Base-by-base conservation (phyloP, 1,140 invertebrate genomes). In the Triops cancriformis region DNA sequence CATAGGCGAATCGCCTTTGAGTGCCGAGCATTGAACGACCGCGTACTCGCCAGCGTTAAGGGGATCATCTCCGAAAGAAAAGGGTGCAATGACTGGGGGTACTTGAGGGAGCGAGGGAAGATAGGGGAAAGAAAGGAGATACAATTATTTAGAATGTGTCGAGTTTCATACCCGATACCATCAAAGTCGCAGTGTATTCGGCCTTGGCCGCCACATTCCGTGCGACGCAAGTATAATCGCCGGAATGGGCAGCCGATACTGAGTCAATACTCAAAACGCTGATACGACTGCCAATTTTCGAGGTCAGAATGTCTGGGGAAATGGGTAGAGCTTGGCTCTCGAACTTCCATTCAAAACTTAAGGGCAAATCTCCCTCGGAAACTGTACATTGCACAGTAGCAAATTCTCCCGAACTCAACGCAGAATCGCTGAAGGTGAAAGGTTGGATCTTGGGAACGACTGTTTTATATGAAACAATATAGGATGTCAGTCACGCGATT, bases 231-330 rank as follows among this genome's bases (percentile, higher is more conserved):
- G 90, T 89, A 84, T 92, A 92, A 85, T 92, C 91, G 80, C 91
- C 91, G 81, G 92, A 92, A 85, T 93, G 90, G 82, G 89, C 88
- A 82, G 90, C 90, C 82, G 90, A 90, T 80, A 94, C 88, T 83
- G 89, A 91, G 83, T 92, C 89, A 82, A 94, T 92, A 82, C 91
- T 90, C 83, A 94, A 88, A 82, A 92, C 91, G 86, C 89, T 91
- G 88, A 90, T 91, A 86, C 89, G 92, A 83, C 90, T 89, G 84
- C 92, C 73, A 28, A 78, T 73, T 26, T 73, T 73, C 1, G 74
- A 91, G 88, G 87, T 77, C 82, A 78, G 73, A 80, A 79, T 73
- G 80, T 78, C 79, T 88, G 87, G 26, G 86, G 26, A 73, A 27
- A 14, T 76, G n/a, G 28, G 23, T 80, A 90, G 89, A 37, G 85